Evolutionary conservation across 2,113 vertebrate genomes (phyloP).

Genomic region (Sturnus vulgaris): DNA sequence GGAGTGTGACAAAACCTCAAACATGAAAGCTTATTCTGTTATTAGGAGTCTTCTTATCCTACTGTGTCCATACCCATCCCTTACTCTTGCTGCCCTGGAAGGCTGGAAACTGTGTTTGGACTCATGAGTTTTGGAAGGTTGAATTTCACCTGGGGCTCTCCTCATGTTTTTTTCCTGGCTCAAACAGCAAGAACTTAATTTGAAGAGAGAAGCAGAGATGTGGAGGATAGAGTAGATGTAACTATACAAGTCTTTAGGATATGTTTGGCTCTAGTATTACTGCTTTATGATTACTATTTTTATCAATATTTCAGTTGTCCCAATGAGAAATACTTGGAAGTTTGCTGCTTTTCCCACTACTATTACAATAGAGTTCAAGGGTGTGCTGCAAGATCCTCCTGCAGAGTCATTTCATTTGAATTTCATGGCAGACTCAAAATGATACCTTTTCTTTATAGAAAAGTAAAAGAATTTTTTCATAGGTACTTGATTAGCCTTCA

Average conservation of each 20-base stretch:
- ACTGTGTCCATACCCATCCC: background rate
- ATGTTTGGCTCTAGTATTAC: background rate
- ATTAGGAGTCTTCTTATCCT: background rate
- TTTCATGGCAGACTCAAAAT: background rate
- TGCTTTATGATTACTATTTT: background rate
- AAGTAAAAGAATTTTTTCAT: background rate
- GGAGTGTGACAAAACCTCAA: background rate
- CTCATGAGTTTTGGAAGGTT: background rate
- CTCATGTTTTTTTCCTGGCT: background rate
- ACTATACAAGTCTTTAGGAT: background rate
- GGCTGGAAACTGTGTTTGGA: background rate
- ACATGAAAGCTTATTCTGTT: background rate
- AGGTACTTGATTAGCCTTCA: background rate
- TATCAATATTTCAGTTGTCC: background rate
- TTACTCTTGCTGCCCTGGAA: background rate
- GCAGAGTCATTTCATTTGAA: background rate
- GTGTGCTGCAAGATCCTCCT: background rate
- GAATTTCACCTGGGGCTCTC: background rate
- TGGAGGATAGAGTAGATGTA: background rate
- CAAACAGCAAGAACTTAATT: background rate
- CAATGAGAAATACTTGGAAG: background rate
- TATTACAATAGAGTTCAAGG: fast-evolving
- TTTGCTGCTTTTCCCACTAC: background rate
- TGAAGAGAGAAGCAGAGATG: background rate
- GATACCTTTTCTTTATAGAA: background rate